Base-by-base conservation (phyloP, 2,888 invertebrate species). In the Drosophila rellima region DNA sequence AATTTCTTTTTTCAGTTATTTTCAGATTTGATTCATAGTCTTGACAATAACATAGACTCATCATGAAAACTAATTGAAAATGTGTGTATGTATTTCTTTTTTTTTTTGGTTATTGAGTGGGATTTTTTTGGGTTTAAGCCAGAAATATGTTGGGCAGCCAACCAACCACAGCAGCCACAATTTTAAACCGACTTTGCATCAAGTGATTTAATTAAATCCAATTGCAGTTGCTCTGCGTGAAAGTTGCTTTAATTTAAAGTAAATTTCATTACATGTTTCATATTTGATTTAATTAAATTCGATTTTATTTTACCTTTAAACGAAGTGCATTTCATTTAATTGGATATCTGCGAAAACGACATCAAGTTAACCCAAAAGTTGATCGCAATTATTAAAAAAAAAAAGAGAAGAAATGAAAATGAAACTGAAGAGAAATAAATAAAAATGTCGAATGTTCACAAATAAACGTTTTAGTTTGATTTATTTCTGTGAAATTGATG, bases 321-420 rank as follows among this genome's bases (percentile, higher is more conserved):
- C 35, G 10, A 57, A 57, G 23, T 54, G 56, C 55, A 63, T 59
- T 75, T 60, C 13, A 51, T 26, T 18, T 62, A 69, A 73, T 74
- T 62, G 35, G n/a, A 29, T 52, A 37, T 44, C 37, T 17, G 26
- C 39, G 26, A 47, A 20, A 51, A 20, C 26, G 29, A 11, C 20
- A 47, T n/a, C n/a, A n/a, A n/a, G n/a, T n/a, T n/a, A n/a, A n/a
- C n/a, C n/a, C n/a, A n/a, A n/a, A n/a, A n/a, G n/a, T n/a, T n/a
- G n/a, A n/a, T n/a, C n/a, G n/a, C 17, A 40, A 50, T 42, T 17
- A 10, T 8, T 8, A 15, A 35, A 17, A 57, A 55, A 42, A 40
- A 39, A 10, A 40, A 39, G 5, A 15, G 2, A 4, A 40, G n/a
- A 35, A 13, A 40, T 47, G 35, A 11, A 13, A 29, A 17, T n/a